Percentiles rank a stretch among this genome's conserved stretches.
Evolutionary conservation across 2,888 invertebrate species (phyloP).

Genomic region (Erannis defoliaria): DNA sequence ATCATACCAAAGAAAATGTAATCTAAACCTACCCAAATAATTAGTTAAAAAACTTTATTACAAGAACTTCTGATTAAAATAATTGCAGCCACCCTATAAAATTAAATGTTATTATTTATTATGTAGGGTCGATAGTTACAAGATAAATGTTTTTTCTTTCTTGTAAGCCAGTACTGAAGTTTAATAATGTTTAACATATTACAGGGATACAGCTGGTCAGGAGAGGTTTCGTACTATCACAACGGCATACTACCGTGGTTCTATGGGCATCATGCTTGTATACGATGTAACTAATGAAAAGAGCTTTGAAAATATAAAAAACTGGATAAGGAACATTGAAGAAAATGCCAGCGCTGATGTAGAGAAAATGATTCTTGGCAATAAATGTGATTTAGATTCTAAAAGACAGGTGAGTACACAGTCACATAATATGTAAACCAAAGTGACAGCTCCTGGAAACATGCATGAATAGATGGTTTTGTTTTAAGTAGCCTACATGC

Average conservation of each 20-base stretch:
- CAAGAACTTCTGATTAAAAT: too few relatives aligned
- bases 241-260: slow-evolving; percentile 99
- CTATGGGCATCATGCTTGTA: slow-evolving; percentile 99
- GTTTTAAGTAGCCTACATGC: too few relatives aligned
- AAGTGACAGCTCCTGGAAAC: too few relatives aligned
- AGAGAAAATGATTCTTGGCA: slow-evolving; percentile 99
- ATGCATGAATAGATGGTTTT: too few relatives aligned
- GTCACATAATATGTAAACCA: too few relatives aligned
- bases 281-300: slow-evolving; percentile 99
- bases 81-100: too few relatives aligned
- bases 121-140: too few relatives aligned
- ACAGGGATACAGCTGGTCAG: slow-evolving; percentile 99
- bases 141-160: too few relatives aligned
- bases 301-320: slow-evolving; percentile 99
- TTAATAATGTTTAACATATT: slow-evolving; percentile 36
- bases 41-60: neutral
- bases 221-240: slow-evolving; percentile 99
- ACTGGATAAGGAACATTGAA: slow-evolving; percentile 99
- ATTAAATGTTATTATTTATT: too few relatives aligned
- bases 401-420: slow-evolving; percentile 95
- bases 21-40: neutral
- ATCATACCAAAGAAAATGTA: neutral
- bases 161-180: neutral
- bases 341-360: slow-evolving; percentile 99
- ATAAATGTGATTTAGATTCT: slow-evolving; percentile 99